These are phyloP conservation scores for Euplagia quadripunctaria DNA, from an alignment of 2,888 invertebrate species.

Conservation along the genomic window DNA sequence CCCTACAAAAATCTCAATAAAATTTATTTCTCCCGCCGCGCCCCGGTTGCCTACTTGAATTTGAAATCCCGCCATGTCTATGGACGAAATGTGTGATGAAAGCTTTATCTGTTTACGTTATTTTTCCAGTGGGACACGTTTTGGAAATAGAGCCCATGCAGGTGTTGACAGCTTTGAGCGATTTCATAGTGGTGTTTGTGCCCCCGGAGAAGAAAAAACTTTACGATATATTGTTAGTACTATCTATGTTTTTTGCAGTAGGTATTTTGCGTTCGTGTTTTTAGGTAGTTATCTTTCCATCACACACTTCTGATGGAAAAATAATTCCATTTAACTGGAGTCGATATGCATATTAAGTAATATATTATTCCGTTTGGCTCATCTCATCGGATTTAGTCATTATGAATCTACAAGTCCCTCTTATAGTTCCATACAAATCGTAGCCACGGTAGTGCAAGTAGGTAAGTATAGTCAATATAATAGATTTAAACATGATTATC, in stretches of 20 bases:
- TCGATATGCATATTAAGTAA: background rate
- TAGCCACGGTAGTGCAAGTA: too few species aligned
- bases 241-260: background rate
- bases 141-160: constrained; percentile 90
- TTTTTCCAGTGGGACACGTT: constrained; percentile 85
- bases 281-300: background rate
- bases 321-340: background rate
- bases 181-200: constrained; percentile 86
- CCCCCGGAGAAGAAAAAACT: constrained; percentile 79
- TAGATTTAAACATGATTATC: too few species aligned
- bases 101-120: constrained; percentile 1
- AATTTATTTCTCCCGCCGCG: background rate
- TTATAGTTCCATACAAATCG: too few species aligned
- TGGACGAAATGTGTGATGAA: background rate
- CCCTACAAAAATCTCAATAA: background rate
- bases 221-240: constrained; percentile 76
- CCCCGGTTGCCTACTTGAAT: background rate
- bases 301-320: background rate
- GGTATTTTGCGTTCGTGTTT: background rate
- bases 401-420: too few species aligned
- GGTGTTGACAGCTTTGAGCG: constrained; percentile 89
- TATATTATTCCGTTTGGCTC: too few species aligned
- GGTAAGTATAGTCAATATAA: too few species aligned
- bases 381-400: too few species aligned
- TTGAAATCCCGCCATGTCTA: background rate